phyloP scores from a whole-genome alignment of 1,140 invertebrate genomes.

The Drosophila kikkawai region DNA sequence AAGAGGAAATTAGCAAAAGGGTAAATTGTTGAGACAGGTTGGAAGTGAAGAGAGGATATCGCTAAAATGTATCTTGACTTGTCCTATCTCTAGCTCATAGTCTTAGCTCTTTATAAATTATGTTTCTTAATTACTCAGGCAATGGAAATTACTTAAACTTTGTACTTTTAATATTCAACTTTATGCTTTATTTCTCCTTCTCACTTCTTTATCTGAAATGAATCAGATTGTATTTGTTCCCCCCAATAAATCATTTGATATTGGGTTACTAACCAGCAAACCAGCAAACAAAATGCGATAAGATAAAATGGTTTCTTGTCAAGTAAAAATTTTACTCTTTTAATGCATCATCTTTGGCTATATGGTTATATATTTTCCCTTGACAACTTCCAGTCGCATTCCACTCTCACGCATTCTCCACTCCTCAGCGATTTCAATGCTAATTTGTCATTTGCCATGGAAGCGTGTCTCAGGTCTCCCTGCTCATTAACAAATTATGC shows the following conservation, averaged over 20 bases:
- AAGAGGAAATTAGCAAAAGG: not conserved
- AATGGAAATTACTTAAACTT: not conserved
- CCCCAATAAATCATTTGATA: constrained; percentile 39
- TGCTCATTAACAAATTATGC: constrained; percentile 79
- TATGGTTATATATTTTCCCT: constrained; percentile 14
- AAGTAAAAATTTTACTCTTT: constrained; percentile 11
- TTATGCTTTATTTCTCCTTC: too few species aligned
- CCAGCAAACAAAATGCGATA: constrained; percentile 24
- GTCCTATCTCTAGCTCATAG: too few species aligned
- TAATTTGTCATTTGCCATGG: constrained; percentile 75
- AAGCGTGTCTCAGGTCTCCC: constrained; percentile 39
- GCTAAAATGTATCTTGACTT: not conserved
- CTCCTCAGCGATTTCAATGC: constrained; percentile 61
- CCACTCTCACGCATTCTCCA: constrained; percentile 53
- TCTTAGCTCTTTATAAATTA: not conserved
- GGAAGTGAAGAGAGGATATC: not conserved
- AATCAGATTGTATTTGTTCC: constrained; percentile 23
- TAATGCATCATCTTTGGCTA: constrained; percentile 27
- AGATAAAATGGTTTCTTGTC: constrained; percentile 19
- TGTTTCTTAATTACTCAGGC: not conserved
- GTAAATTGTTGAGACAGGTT: constrained; percentile 23
- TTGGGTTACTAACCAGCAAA: constrained; percentile 31
- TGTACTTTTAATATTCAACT: not conserved
- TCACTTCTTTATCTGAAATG: constrained; percentile 18
- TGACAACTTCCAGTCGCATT: constrained; percentile 33